phyloP scores from a whole-genome alignment of 2,797 vertebrate species.

The Huso huso region DNA sequence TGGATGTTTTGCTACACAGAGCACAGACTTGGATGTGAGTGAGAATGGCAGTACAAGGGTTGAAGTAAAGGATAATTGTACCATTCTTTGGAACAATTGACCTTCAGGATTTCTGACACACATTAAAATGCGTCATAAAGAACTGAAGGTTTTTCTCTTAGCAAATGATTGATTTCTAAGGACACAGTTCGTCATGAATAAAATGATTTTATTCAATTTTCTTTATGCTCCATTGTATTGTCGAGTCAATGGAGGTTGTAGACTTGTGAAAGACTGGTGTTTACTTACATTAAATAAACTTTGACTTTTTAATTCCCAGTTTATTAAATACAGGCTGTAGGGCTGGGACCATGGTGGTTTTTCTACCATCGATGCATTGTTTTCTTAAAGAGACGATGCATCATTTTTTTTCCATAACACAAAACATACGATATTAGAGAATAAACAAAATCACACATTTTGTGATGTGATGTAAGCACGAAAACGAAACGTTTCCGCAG shows the following conservation, averaged over 20 bases:
- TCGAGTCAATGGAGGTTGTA: slow-evolving; percentile 1
- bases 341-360: too few species aligned
- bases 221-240: slow-evolving; percentile 8
- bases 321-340: too few species aligned
- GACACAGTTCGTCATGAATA: slow-evolving; percentile 26
- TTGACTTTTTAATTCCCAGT: too few species aligned
- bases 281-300: too few species aligned
- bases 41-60: slow-evolving; percentile 15
- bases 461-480: too few species aligned
- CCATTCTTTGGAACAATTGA: slow-evolving; percentile 6
- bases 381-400: too few species aligned
- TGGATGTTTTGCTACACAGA: slow-evolving; percentile 17
- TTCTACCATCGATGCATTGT: too few species aligned
- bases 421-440: too few species aligned
- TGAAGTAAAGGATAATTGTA: slow-evolving; percentile 3
- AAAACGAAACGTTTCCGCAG: too few species aligned
- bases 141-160: slow-evolving; percentile 12
- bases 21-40: slow-evolving; percentile 27
- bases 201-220: slow-evolving; percentile 20
- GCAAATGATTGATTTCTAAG: slow-evolving; percentile 23
- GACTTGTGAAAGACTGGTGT: too few species aligned
- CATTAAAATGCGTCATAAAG: slow-evolving; percentile 9
- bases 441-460: too few species aligned
- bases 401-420: too few species aligned
- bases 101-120: slow-evolving; percentile 9